These are phyloP conservation scores for Rhinogobio ventralis DNA, from an alignment of 2,797 vertebrate genomes.

Conservation along the genomic window DNA sequence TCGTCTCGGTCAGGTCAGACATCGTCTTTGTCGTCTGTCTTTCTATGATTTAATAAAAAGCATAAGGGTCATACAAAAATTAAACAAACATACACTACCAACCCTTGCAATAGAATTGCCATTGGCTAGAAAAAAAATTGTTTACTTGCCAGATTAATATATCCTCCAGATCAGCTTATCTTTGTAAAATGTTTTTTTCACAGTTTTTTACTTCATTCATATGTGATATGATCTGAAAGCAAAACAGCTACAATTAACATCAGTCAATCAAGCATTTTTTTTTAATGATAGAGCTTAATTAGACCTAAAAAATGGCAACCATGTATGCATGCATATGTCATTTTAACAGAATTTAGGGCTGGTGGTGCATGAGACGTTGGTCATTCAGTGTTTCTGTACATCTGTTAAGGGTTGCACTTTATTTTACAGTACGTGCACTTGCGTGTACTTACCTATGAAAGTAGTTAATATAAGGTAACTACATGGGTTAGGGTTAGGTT, in stretches of 20 bases:
- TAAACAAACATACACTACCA: not conserved
- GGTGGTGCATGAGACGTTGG: not conserved
- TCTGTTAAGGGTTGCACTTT: too few species aligned
- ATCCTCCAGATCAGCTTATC: too few species aligned
- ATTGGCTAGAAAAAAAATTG: too few species aligned
- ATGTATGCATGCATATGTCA: not conserved
- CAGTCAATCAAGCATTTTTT: not conserved
- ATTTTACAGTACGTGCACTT: too few species aligned
- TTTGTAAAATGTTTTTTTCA: too few species aligned
- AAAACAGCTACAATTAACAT: not conserved
- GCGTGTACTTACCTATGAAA: too few species aligned
- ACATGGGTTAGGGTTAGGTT: too few species aligned
- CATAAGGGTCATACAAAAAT: not conserved
- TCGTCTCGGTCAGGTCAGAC: constrained; percentile 86
- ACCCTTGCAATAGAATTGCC: not conserved
- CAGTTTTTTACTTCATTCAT: not conserved
- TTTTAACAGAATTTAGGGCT: not conserved
- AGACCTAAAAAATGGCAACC: not conserved
- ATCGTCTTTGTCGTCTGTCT: not conserved
- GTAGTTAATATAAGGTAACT: too few species aligned
- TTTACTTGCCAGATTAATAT: not conserved
- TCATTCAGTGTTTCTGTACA: not conserved
- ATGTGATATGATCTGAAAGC: not conserved
- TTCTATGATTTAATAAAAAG: not conserved
- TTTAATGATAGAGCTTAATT: not conserved